Evolutionary conservation across 1,140 invertebrate genomes (phyloP).

Genomic region (Papilio xuthus): DNA sequence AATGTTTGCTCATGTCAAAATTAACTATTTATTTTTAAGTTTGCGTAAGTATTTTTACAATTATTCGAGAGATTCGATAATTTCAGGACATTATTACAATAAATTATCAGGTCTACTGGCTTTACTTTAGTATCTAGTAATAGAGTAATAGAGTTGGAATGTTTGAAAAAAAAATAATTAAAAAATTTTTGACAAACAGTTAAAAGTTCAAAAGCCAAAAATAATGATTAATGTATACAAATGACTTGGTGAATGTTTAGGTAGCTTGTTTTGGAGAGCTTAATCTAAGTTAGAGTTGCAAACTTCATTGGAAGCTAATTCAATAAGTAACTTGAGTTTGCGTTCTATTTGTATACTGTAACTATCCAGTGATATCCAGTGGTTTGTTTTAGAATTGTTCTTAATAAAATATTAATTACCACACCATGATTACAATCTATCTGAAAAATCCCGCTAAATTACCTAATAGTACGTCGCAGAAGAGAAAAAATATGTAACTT

Average conservation of each 20-base stretch:
- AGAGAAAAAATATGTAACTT: not conserved
- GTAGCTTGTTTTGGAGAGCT: not conserved
- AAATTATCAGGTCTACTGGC: too few species aligned
- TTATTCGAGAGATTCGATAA: not conserved
- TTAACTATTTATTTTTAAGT: slow-evolving; percentile 13
- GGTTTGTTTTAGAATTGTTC: too few species aligned
- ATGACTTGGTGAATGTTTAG: not conserved
- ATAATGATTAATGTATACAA: not conserved
- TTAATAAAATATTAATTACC: too few species aligned
- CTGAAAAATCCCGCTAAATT: too few species aligned
- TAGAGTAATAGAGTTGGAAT: too few species aligned
- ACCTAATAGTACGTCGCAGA: not conserved
- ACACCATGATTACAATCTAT: too few species aligned
- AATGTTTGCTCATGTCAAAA: slow-evolving; percentile 15
- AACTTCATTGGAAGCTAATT: slow-evolving; percentile 1
- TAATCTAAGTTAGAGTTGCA: slow-evolving; percentile 1
- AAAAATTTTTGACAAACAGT: not conserved
- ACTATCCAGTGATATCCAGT: not conserved
- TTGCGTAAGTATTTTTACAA: not conserved
- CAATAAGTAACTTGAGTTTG: not conserved
- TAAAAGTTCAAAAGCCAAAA: not conserved
- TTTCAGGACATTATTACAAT: too few species aligned
- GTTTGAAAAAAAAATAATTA: too few species aligned
- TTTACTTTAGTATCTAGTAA: too few species aligned
- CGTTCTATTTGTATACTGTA: slow-evolving; percentile 2